A percentile compares a stretch with the other conserved stretches of the same genome.
phyloP scores from a whole-genome alignment of 2,888 invertebrate species.

The Melanophora roralis region DNA sequence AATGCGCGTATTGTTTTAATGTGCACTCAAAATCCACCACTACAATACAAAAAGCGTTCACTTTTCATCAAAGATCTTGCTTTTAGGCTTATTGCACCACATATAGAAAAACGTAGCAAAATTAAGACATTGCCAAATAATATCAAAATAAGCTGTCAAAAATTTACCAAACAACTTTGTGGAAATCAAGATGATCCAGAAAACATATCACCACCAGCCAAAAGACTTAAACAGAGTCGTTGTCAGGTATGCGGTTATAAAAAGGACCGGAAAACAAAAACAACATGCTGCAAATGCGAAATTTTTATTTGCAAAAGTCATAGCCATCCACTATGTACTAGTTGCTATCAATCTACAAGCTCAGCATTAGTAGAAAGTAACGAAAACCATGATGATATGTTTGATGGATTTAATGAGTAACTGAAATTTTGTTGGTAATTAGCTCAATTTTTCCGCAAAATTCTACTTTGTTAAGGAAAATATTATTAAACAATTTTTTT shows the following conservation, averaged over 20 bases:
- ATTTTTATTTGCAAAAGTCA: conserved; percentile 19
- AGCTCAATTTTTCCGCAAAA: background rate
- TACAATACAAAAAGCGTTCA: no score
- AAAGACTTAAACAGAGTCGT: conserved; percentile 14
- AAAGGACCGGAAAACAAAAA: conserved; percentile 32
- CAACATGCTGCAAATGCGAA: conserved; percentile 15
- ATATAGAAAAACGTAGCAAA: no score
- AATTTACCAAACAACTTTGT: conserved; percentile 1
- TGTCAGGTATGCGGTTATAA: conserved; percentile 19
- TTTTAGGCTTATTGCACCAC: no score
- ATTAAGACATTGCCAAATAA: no score
- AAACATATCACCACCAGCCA: conserved; percentile 14
- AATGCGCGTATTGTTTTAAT: no score
- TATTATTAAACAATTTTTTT: background rate
- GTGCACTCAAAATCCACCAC: no score
- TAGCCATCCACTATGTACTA: background rate
- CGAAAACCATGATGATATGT: background rate
- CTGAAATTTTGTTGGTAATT: background rate
- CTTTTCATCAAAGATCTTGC: no score
- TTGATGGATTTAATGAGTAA: conserved; percentile 1
- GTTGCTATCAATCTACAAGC: background rate
- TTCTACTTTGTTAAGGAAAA: background rate
- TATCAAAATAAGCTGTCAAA: no score
- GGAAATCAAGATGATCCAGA: conserved; percentile 9
- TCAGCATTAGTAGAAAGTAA: background rate